Base-by-base conservation (phyloP, 2,797 vertebrate genomes). In the Melanitta fusca region DNA sequence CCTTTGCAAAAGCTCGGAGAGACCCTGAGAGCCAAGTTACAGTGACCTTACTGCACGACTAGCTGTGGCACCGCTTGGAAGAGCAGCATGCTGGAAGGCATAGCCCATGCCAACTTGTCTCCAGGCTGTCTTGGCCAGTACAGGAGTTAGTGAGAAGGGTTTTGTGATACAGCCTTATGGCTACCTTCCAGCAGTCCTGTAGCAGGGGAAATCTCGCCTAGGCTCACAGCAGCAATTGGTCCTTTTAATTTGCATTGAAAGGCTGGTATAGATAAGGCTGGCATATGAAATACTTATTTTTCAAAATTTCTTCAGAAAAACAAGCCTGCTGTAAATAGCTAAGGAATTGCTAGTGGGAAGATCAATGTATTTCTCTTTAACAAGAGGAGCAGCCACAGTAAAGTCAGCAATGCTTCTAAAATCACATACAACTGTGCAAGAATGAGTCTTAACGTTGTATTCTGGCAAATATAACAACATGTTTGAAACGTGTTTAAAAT, bases 281-380 rank as follows among this genome's bases (percentile, higher is more conserved):
- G 62, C 49, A 38, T 12, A 66, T 7, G 10, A 87, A 56, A 39
- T 24, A 66, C 5, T 5, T 22, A 30, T 75, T 41, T 45, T 90
- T 70, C 51, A 73, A 36, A 74, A 69, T 72, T 61, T 78, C 88
- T 82, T 88, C 75, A 91, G 72, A 54, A 88, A 89, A 89, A 45
- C 57, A 93, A 94, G 85, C 51, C 87, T 85, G 61, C 0, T 4
- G 49, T 92, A 57, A 79, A 49, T 27, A 92, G 41, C 61, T 62
- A 53, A 74, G 66, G 54, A 80, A 32, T 14, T 57, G 34, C 54
- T 81, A 83, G 62, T 34, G 51, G 30, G 64, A 79, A 84, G 62
- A 77, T 84, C 66, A 88, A 30, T 18, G 27, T 38, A 41, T 43
- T 77, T 78, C 65, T 95, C 61, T 86, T 89, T 74, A 71, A 71